Evolutionary conservation across 2,888 invertebrate species (phyloP).

Genomic region (Scaeva pyrastri): DNA sequence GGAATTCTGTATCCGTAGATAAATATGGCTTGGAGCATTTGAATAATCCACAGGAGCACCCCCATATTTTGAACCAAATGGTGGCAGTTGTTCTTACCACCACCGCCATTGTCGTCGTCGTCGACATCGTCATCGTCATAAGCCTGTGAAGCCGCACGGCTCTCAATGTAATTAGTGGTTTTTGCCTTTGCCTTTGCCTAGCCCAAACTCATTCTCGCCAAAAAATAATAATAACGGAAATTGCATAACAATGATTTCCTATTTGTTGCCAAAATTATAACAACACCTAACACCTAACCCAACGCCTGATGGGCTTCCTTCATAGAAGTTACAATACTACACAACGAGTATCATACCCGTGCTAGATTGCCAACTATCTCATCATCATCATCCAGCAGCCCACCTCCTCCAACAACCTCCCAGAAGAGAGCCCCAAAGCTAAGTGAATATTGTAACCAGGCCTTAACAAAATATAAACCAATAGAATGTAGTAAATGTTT

Average conservation of each 20-base stretch:
- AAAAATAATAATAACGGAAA: conserved; percentile 35
- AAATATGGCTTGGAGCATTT: conserved; percentile 33
- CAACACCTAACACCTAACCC: conserved; percentile 24
- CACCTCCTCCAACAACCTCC: background rate
- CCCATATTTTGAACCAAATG: background rate
- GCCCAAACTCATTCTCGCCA: conserved; percentile 17
- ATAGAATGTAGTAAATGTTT: conserved; percentile 50
- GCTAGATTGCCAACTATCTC: conserved; percentile 7
- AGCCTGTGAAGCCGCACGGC: conserved; percentile 37
- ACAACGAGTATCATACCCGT: background rate
- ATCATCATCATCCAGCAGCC: background rate
- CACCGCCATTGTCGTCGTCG: background rate
- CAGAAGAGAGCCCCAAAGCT: background rate
- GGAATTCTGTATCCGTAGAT: conserved; percentile 23
- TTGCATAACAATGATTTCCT: conserved; percentile 48
- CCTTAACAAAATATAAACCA: conserved; percentile 17
- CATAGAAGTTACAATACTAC: no score
- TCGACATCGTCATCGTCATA: conserved; percentile 8
- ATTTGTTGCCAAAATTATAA: conserved; percentile 41
- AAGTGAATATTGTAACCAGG: conserved; percentile 43
- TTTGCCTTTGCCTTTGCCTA: conserved; percentile 22
- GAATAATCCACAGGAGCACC: conserved; percentile 37
- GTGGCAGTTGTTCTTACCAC: conserved; percentile 30
- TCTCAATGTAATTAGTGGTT: conserved; percentile 57
- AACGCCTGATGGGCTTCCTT: background rate